Conservation (phyloP, 2,888 invertebrate species). For the Dryobotodes eremita region DNA sequence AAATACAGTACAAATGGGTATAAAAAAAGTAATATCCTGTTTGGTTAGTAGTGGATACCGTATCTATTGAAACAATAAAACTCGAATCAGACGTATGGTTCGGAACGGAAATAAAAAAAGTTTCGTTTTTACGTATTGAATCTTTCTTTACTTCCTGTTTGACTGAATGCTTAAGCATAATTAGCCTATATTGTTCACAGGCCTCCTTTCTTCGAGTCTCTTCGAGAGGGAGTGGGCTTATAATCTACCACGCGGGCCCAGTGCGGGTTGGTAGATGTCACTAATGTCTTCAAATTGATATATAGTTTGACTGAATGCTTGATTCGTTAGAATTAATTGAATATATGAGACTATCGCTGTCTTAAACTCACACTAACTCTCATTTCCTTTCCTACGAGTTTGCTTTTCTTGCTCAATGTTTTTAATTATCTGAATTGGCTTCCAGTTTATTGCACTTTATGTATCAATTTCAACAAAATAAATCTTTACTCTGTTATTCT, state of each 20-base stretch:
- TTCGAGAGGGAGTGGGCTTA: no score
- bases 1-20: conserved; percentile 15
- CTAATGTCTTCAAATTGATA: no score
- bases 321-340: neutral
- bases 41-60: neutral
- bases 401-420: no score
- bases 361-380: no score
- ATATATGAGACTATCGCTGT: no score
- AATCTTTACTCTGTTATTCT: conserved; percentile 5
- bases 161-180: no score
- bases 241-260: no score
- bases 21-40: conserved; percentile 8
- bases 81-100: neutral
- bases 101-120: neutral
- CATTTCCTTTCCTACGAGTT: no score
- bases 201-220: no score
- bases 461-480: neutral
- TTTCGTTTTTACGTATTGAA: neutral
- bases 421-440: neutral
- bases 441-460: neutral
- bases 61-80: neutral
- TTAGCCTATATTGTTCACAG: no score
- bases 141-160: neutral
- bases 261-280: no score
- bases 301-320: no score